Conservation (phyloP, 1,140 invertebrate genomes). For the Gryllus bimaculatus region DNA sequence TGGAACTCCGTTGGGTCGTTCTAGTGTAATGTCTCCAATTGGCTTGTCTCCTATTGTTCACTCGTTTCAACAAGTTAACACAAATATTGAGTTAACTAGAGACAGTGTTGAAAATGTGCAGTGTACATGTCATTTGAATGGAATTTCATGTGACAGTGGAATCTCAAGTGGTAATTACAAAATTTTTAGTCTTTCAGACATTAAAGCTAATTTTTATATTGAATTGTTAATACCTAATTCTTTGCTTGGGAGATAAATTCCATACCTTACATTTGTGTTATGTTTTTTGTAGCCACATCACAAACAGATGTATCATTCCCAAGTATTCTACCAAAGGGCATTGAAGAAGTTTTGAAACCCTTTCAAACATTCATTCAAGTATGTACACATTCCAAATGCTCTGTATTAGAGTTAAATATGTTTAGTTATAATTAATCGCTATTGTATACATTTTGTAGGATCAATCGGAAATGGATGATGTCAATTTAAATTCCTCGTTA, state of each 20-base stretch:
- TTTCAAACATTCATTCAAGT: not conserved
- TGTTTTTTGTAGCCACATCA: not conserved
- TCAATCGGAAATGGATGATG: not conserved
- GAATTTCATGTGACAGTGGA: not conserved
- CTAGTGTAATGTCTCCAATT: not conserved
- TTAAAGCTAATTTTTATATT: not conserved
- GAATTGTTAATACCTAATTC: not conserved
- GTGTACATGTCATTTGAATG: not conserved
- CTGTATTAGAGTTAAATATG: not conserved
- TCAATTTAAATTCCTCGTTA: not conserved
- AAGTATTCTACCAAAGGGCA: not conserved
- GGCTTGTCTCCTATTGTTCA: not conserved
- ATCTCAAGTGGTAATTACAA: not conserved
- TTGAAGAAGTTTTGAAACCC: not conserved
- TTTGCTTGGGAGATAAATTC: not conserved
- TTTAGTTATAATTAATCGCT: not conserved
- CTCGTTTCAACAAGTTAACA: not conserved
- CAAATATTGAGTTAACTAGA: not conserved
- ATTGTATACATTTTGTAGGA: not conserved
- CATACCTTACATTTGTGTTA: not conserved
- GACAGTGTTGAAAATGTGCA: not conserved
- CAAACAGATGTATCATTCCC: not conserved
- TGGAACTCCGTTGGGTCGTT: not conserved
- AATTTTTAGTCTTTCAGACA: no score
- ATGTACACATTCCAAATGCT: not conserved